Evolutionary conservation across 1,140 invertebrate species (phyloP), one percentile per base, ranked within the genome.

Genomic region (Zaprionus davidi): DNA sequence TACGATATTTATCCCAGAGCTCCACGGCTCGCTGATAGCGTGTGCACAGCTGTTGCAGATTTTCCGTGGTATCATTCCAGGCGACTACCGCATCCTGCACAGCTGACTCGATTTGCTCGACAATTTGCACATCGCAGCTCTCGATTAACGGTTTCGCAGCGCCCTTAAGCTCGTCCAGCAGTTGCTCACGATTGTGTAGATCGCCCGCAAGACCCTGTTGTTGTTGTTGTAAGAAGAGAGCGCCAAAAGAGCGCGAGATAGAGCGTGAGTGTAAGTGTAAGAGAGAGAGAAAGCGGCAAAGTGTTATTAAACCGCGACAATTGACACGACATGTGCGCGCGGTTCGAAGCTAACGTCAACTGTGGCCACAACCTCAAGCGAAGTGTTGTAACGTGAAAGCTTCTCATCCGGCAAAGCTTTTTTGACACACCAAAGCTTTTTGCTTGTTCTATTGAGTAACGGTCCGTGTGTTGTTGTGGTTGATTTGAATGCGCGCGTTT

Each of bases 1-100:
- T 96, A 24, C 95, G 94, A 93, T 97, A 97, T 56, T 95, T 94
- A 79, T 95, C 93, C 96, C 96, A 97, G 36, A 97, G 94, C 31
- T 95, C 94, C 53, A 96, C 96, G 3, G 96, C 96, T 91, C 95
- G 93, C 80, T 96, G 95, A 93, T 96, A 96, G 79, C 95, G 95
- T 79, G 94, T 95, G 92, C 96, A 96, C 67, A 97, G 94, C 70
- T 95, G 95, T 73, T 95, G 95, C 71, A 97, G 93, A 91, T 96
- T 95, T 75, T 94, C 94, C 82, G 95, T 95, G 20, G 96, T 97
- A 83, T 96, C 95, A 71, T 96, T 94, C 94, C 96, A 97, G 22
- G 96, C 95, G 15, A 95, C 94, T 46, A 96, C 95, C 2, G 96
- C 96, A 87, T 96, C 95, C 87, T 95, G 95, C 44, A 97, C 95